Evolutionary conservation across 1,140 invertebrate species (phyloP).

Genomic region (Tyrophagus putrescentiae): DNA sequence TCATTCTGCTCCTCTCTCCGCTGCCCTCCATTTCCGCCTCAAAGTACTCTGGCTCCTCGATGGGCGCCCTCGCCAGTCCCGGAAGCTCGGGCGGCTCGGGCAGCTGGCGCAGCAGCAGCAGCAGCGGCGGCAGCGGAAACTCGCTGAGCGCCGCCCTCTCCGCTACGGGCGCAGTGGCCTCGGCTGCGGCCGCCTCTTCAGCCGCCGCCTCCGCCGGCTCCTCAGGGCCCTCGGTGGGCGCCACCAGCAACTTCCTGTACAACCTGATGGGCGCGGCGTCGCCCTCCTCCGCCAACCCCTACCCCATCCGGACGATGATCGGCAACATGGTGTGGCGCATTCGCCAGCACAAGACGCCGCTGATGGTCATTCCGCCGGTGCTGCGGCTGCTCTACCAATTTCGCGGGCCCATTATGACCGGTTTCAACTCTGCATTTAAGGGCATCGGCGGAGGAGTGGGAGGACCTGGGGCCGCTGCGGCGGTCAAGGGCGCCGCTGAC

Average conservation of each 20-base stretch:
- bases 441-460: neutral
- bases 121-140: no score
- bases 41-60: no score
- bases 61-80: no score
- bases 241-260: no score
- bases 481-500: neutral
- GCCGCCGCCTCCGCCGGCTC: neutral
- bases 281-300: neutral
- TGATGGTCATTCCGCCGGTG: slow-evolving; percentile 8
- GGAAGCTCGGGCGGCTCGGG: no score
- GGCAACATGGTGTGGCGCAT: slow-evolving; percentile 5
- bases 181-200: neutral
- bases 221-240: neutral
- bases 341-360: neutral
- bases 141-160: no score
- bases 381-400: slow-evolving; percentile 11
- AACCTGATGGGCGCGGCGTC: no score
- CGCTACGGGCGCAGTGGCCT: neutral
- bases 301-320: slow-evolving; percentile 14
- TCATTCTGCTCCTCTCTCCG: no score
- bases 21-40: no score
- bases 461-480: neutral
- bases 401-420: slow-evolving; percentile 6
- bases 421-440: neutral
- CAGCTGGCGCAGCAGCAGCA: no score